Evolutionary conservation across 2,797 vertebrate species (phyloP), one percentile per base, ranked within the genome.

Genomic region (Heterohyrax brucei): DNA sequence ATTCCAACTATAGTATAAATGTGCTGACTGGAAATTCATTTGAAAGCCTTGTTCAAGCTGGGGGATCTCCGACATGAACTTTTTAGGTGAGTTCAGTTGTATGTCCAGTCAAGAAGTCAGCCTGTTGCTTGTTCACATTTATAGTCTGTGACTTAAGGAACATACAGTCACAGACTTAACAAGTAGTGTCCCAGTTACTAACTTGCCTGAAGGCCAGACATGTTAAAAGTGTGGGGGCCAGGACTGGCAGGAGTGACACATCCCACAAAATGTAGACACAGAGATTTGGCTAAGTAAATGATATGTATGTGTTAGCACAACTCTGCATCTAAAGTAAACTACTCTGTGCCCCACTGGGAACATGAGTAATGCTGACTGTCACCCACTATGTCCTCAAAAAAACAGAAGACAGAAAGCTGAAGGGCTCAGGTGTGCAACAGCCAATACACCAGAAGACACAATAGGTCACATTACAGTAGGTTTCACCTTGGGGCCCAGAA

Each of bases 101-200:
- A 19, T 56, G 22, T 53, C 95, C 10, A 39, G 48, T n/a, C 64
- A 91, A 95, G 22, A 88, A 30, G 50, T 10, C 85, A 46, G 46
- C 21, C 68, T 80, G 89, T 89, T 39, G 56, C 48, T 86, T 72
- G 61, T 12, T 30, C 66, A 94, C 75, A 89, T 76, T n/a, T 50
- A 3, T 75, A 87, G 87, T n/a, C 62, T 87, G 56, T 82, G 79
- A 22, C 56, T 62, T n/a, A 5, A 85, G n/a, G 3, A 80, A 39
- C 13, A 87, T 50, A 48, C 5, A 33, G 3, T 48, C 86, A 88
- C 46, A 88, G 53, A 59, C 30, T 33, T 72, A 59, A 53, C 5
- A 82, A 79, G 39, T 12, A 48, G 64, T 62, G 5, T 3, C 44
- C 22, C n/a, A 50, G 56, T 81, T 80, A 48, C 4, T 5, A 75